Evolutionary conservation across 1,140 invertebrate genomes (phyloP), one percentile per base, ranked within the genome.

Genomic region (Polypedilum pembai): DNA sequence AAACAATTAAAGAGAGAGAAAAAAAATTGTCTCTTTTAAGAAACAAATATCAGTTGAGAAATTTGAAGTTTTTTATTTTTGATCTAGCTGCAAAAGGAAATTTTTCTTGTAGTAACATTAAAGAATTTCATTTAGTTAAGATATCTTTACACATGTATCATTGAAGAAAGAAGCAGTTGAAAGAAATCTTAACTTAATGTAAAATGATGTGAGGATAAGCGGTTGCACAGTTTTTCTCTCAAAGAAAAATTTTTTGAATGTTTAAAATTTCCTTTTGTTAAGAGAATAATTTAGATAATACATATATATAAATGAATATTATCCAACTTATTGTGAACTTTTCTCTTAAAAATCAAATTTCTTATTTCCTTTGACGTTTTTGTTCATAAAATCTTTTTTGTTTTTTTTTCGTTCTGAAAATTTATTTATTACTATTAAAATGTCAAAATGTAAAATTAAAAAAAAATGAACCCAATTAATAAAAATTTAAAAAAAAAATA

Each of bases 31-130:
- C 24, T 15, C 45, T 56, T 56, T 56, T 56, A 56, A 56, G 45
- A 56, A 56, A 56, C 45, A 56, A 56, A 56, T 56, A 33, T 56
- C 10, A 15, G 15, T 56, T 56, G 10, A n/a, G 24, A 33, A 33
- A 33, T 33, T 33, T 56, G 3, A 15, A 56, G 4, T n/a, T 56
- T 15, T 56, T 56, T 56, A 3, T 56, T 15, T 12, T 56, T 56
- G 45, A 56, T 56, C n/a, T 12, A 56, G 45, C 15, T 56, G 45
- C 12, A 56, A 56, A 56, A 56, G 45, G 45, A 56, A 56, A 56
- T 56, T 56, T 56, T 56, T 56, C n/a, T n/a, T n/a, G n/a, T n/a
- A 56, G 45, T 56, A 56, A n/a, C 45, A 56, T n/a, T 56, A 56
- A n/a, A 56, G n/a, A 56, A 56, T 15, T 56, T 56, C 45, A 56